Evolutionary conservation across 2,888 invertebrate species (phyloP), one percentile per base, ranked within the genome.

Genomic region (Caenorhabditis becei): DNA sequence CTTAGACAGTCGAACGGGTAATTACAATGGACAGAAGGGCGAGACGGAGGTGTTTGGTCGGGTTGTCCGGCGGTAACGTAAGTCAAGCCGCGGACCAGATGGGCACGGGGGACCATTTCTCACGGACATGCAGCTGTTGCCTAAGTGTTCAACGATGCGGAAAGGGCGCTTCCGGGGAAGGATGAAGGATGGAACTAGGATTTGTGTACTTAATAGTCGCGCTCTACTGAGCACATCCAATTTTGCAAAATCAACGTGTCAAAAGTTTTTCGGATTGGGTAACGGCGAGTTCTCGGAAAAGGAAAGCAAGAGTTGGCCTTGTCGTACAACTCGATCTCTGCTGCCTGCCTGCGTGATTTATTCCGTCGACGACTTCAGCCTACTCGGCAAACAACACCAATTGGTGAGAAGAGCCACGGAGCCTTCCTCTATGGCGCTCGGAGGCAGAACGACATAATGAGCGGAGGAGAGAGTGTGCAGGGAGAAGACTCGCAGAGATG

Each of bases 401-500:
- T 54, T 54, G 54, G 54, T 54, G 54, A 28, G 51, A 53, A 23
- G 28, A 28, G 47, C 20, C 41, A 24, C 11, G 24, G 51, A 51
- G 10, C 10, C 32, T 11, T 11, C 11, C 41, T n/a, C 26, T 28
- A 16, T 11, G 51, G 51, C 23, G 44, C 18, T n/a, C 18, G 49
- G 7, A 5, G 24, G 24, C 14, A 26, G 54, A 11, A 7, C 1
- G 28, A 54, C 41, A 41, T 41, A 41, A 41, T 41, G 41, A 41
- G 41, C 14, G 11, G 41, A 41, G 41, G 14, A 51, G 51, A 51
- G 37, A 65, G 54, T 16, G 41, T 7, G 54, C 23, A 20, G 20
- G 23, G 7, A 23, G 20, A 26, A 53, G 66, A 67, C 47, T 47
- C 47, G 49, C 49, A 58, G 56, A 44, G 56, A 58, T 26, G 32